Base-by-base conservation (phyloP, 2,113 vertebrate species). In the Calonectris borealis region DNA sequence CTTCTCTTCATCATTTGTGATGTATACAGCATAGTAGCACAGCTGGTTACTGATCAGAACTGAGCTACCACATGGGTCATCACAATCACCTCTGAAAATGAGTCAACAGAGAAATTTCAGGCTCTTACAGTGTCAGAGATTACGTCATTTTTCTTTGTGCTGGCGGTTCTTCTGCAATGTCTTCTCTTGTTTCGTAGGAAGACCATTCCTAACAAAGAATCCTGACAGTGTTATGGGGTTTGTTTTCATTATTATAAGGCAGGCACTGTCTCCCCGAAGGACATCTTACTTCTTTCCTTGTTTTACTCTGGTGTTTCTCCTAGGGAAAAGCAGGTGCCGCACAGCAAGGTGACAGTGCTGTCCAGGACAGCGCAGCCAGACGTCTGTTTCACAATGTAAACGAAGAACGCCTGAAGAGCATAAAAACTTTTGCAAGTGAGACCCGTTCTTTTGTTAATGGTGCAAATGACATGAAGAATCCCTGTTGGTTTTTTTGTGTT, bases 351-450 rank as follows among this genome's bases (percentile, higher is more conserved):
- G 98, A 96, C 79, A 98, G 96, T 42, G 55, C 83, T 60, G 98
- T 98, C 55, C 97, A 84, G 90, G 99, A 99, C 96, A 95, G 51
- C 0, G 98, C 99, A 89, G 76, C 52, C 7, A 95, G 93, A 52
- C 97, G 97, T 9, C 97, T 99, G 24, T 99, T 99, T 88, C 93
- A 86, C 17, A 94, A 85, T 0, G 98, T 99, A 40, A 98, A 98
- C 16, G 98, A 98, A 66, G 96, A 97, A 49, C 97, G 93, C 61
- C 97, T 99, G 71, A 98, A 94, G 80, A 97, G 86, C 34, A 98
- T 98, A 38, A 94, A 98, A 87, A 98, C 98, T 2, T 99, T 98
- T 89, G 84, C 97, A 64, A 58, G 98, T 99, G 96, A 97, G 98
- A 88, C 34, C 17, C 2, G 0, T 65, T 85, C 19, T 85, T 93